Evolutionary conservation across 1,140 invertebrate genomes (phyloP).

Genomic region (Heliconius hermathena): DNA sequence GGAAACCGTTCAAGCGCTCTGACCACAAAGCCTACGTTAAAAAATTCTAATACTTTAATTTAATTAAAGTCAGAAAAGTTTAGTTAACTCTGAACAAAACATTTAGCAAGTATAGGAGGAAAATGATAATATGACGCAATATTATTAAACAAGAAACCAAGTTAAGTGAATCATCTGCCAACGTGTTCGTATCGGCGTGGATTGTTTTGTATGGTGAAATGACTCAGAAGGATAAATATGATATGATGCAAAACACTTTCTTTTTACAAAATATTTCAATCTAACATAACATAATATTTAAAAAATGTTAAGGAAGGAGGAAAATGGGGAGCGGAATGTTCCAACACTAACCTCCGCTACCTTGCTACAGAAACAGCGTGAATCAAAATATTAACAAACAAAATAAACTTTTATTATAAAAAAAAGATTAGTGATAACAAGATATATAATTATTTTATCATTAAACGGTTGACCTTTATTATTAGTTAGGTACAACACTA

Average conservation of each 20-base stretch:
- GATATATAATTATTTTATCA: background rate
- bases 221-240: background rate
- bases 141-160: conserved; percentile 1
- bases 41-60: too few species aligned
- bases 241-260: background rate
- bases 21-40: too few species aligned
- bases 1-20: too few species aligned
- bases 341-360: too few species aligned
- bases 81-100: too few species aligned
- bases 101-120: background rate
- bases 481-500: background rate
- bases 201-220: background rate
- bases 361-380: too few species aligned
- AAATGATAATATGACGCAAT: conserved; percentile 9
- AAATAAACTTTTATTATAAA: too few species aligned
- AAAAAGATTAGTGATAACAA: background rate
- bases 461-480: background rate
- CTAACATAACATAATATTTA: background rate
- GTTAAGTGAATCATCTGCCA: conserved; percentile 8
- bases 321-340: too few species aligned
- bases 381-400: too few species aligned
- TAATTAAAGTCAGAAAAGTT: too few species aligned
- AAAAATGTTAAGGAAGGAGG: background rate
- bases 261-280: background rate
- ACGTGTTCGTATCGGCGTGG: background rate